A percentile compares a stretch with the other conserved stretches of the same genome.
Conservation (phyloP, 2,888 invertebrate genomes). For the Ornithoptera alexandrae region DNA sequence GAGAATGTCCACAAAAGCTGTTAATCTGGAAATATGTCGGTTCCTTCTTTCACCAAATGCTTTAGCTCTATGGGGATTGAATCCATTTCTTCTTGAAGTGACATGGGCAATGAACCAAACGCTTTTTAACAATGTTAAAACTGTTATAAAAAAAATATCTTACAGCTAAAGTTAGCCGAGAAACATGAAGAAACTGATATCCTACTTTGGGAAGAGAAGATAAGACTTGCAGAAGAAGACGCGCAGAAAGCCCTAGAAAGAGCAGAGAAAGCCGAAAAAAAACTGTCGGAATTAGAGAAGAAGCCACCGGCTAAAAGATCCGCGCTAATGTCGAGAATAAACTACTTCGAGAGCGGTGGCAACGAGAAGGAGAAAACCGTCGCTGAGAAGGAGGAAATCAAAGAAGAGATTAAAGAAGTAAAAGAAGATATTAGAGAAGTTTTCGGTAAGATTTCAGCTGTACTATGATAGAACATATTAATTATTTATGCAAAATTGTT, state of each 20-base stretch:
- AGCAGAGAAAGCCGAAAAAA: conserved; percentile 75
- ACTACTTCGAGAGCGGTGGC: conserved; percentile 66
- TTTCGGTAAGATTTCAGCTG: conserved; percentile 36
- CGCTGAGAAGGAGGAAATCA: conserved; percentile 30
- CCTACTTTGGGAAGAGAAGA: conserved; percentile 84
- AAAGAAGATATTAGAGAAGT: conserved; percentile 38
- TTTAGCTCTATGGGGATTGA: too few species aligned
- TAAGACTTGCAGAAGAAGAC: conserved; percentile 84
- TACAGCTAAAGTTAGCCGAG: conserved; percentile 81
- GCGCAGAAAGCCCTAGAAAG: conserved; percentile 80
- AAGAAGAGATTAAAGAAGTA: conserved; percentile 33
- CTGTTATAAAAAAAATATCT: too few species aligned
- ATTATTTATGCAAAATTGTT: too few species aligned
- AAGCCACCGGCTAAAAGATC: conserved; percentile 41
- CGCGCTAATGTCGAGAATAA: conserved; percentile 64
- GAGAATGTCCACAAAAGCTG: too few species aligned
- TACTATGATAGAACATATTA: too few species aligned
- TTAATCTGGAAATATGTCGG: too few species aligned
- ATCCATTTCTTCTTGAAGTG: too few species aligned
- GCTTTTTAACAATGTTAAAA: too few species aligned
- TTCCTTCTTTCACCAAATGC: too few species aligned
- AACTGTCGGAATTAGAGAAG: conserved; percentile 42
- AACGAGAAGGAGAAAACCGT: conserved; percentile 40
- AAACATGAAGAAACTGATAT: conserved; percentile 84
- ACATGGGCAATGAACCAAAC: too few species aligned